phyloP scores from a whole-genome alignment of 1,140 invertebrate species.

The Hypothenemus hampei region DNA sequence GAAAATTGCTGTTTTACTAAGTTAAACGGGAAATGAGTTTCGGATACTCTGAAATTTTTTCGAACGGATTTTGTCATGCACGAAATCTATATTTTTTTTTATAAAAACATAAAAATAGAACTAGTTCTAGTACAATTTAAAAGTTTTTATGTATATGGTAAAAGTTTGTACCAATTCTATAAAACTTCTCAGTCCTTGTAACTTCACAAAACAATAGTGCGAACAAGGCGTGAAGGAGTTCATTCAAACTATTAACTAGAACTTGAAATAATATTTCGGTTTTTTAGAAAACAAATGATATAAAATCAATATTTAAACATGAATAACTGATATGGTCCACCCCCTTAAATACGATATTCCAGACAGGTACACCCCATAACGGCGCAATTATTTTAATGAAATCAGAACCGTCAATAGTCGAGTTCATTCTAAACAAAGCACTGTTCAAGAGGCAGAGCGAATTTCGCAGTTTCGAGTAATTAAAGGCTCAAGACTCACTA shows the following conservation, averaged over 20 bases:
- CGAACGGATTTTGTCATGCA: not conserved
- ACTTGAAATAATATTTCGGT: too few relatives aligned
- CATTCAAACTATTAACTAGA: too few relatives aligned
- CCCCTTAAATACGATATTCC: not conserved
- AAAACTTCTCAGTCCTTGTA: too few relatives aligned
- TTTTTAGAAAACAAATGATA: too few relatives aligned
- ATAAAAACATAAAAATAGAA: not conserved
- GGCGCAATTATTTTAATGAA: constrained; percentile 16
- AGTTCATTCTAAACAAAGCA: constrained; percentile 12
- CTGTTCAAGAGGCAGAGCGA: constrained; percentile 4
- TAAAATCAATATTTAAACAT: too few relatives aligned
- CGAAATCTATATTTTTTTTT: too few relatives aligned
- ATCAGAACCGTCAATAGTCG: constrained; percentile 13
- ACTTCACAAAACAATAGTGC: too few relatives aligned
- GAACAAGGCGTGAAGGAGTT: too few relatives aligned
- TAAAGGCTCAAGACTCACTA: constrained; percentile 4
- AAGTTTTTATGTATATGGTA: too few relatives aligned
- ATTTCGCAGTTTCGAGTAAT: constrained; percentile 10
- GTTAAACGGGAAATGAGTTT: constrained; percentile 10
- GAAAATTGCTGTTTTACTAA: constrained; percentile 16
- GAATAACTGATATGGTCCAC: too few relatives aligned
- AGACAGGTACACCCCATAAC: constrained; percentile 2
- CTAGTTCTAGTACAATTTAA: too few relatives aligned
- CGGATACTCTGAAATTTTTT: constrained; percentile 1
- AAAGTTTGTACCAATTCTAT: too few relatives aligned